Conservation (phyloP, 2,113 vertebrate species). For the Numida meleagris region DNA sequence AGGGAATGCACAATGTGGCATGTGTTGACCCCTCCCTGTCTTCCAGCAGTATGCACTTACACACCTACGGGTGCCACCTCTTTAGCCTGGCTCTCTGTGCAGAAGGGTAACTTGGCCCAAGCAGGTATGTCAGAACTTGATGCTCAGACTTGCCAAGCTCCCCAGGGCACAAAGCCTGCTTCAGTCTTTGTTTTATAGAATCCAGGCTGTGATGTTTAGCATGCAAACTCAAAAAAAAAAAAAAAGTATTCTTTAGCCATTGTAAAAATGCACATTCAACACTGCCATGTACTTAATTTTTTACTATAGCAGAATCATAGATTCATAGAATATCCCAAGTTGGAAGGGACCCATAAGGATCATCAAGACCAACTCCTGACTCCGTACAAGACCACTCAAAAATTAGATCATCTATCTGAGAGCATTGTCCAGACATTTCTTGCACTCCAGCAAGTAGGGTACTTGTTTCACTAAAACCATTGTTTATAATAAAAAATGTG, state of each 20-base stretch:
- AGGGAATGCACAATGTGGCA: neutral
- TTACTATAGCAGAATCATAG: neutral
- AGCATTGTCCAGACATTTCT: too few species aligned
- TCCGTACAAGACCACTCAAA: too few species aligned
- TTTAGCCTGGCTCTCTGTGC: neutral
- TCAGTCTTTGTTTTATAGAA: neutral
- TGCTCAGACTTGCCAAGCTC: neutral
- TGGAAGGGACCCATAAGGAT: too few species aligned
- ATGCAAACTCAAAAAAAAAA: neutral
- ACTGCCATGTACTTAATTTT: neutral
- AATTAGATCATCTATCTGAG: too few species aligned
- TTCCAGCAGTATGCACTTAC: neutral
- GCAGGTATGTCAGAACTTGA: neutral
- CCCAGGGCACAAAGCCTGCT: neutral
- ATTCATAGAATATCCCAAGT: too few species aligned
- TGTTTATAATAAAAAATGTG: neutral
- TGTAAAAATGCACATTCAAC: neutral
- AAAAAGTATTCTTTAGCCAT: neutral
- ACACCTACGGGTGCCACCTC: neutral
- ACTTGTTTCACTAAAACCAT: constrained; percentile 12
- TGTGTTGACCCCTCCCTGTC: neutral
- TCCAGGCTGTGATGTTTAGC: neutral
- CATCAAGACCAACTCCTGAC: too few species aligned
- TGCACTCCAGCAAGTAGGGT: neutral
- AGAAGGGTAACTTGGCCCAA: neutral